Conservation (phyloP, 2,888 invertebrate species). For the Arctia plantaginis region DNA sequence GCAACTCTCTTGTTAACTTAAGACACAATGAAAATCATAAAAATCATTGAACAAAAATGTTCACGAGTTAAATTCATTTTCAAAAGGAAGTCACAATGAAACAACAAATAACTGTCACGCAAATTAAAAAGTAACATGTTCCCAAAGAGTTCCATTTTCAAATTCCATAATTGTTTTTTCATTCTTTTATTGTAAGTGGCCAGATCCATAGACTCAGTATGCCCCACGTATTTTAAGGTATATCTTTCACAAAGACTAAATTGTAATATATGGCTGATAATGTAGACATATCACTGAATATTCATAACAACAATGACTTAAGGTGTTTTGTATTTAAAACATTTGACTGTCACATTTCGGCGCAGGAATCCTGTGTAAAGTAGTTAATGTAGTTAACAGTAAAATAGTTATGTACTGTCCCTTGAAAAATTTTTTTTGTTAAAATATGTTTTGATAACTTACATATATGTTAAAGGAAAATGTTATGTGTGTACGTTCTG, state of each 20-base stretch:
- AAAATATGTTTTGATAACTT: background rate
- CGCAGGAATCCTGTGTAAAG: background rate
- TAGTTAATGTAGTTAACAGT: background rate
- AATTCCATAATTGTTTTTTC: too few relatives aligned
- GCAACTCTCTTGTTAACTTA: too few relatives aligned
- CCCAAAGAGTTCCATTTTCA: too few relatives aligned
- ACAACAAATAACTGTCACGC: too few relatives aligned
- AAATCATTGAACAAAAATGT: too few relatives aligned
- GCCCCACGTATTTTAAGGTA: background rate
- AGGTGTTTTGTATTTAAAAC: conserved; percentile 40
- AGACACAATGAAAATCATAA: too few relatives aligned
- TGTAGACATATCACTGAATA: conserved; percentile 44
- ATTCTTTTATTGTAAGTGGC: too few relatives aligned
- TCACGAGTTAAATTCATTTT: too few relatives aligned
- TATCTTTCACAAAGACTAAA: conserved; percentile 14
- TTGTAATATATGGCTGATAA: conserved; percentile 16
- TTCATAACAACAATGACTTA: conserved; percentile 42
- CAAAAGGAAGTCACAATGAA: too few relatives aligned
- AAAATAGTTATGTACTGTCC: conserved; percentile 3
- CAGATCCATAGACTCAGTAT: too few relatives aligned
- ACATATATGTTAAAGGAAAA: background rate
- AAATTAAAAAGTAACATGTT: too few relatives aligned
- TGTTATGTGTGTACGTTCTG: too few relatives aligned
- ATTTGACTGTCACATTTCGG: conserved; percentile 9
- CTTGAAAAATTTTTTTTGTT: background rate